Conservation (phyloP, 2,113 vertebrate species). For the Tachuris rubrigastra region DNA sequence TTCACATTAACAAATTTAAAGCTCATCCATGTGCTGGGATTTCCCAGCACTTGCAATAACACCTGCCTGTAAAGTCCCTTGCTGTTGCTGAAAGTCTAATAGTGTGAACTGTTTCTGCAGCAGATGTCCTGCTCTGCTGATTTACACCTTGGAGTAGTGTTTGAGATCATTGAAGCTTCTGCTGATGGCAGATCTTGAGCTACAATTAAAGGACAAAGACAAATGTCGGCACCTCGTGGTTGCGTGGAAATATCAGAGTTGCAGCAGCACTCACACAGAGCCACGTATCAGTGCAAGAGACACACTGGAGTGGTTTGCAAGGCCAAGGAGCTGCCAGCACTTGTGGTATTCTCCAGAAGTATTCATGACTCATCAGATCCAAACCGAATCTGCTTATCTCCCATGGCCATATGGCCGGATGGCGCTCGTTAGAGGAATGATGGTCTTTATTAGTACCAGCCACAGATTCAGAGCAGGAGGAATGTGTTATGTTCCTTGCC, state of each 20-base stretch:
- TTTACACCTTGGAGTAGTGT: neutral
- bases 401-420: neutral
- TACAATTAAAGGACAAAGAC: slow-evolving; percentile 47
- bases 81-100: neutral
- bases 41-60: neutral
- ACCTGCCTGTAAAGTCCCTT: neutral
- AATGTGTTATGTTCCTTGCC: neutral
- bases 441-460: neutral
- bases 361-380: neutral
- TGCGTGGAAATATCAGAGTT: neutral
- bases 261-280: neutral
- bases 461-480: neutral
- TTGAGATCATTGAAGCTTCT: neutral
- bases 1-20: neutral
- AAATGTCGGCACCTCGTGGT: neutral
- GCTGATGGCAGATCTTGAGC: slow-evolving; percentile 24
- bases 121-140: neutral
- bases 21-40: neutral
- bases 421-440: neutral
- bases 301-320: neutral
- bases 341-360: neutral
- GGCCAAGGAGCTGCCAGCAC: neutral
- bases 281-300: neutral
- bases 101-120: neutral
- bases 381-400: neutral